Conservation (phyloP, 2,888 invertebrate genomes). For the Drepanosiphum platanoidis region DNA sequence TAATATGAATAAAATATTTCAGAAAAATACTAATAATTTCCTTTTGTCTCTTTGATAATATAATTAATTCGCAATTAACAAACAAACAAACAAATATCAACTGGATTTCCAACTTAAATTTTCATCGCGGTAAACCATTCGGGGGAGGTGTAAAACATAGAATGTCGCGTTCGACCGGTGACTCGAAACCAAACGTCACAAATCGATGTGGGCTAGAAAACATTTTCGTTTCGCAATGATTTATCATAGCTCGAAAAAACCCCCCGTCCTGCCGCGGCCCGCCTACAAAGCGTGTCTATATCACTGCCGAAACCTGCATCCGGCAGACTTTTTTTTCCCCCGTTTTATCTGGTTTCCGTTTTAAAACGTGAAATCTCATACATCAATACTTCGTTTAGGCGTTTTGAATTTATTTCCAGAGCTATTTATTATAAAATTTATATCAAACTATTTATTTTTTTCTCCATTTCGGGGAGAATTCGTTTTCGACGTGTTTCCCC, state of each 20-base stretch:
- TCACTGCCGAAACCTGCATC: background rate
- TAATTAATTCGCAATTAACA: no score
- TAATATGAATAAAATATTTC: no score
- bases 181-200: no score
- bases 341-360: background rate
- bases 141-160: no score
- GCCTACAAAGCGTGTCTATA: background rate
- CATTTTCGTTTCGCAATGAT: background rate
- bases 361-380: background rate
- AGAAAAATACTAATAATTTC: no score
- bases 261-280: background rate
- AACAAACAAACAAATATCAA: no score
- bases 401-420: background rate
- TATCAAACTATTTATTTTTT: background rate
- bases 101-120: no score
- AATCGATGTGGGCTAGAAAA: background rate
- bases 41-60: no score
- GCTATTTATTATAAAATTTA: background rate
- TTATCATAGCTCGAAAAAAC: background rate
- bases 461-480: no score
- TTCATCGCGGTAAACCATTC: no score
- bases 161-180: no score
- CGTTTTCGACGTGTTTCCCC: no score
- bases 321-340: background rate
- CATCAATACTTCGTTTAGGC: background rate